These are phyloP conservation scores for Eupithecia dodoneata DNA, from an alignment of 2,888 invertebrate genomes.

Conservation along the genomic window DNA sequence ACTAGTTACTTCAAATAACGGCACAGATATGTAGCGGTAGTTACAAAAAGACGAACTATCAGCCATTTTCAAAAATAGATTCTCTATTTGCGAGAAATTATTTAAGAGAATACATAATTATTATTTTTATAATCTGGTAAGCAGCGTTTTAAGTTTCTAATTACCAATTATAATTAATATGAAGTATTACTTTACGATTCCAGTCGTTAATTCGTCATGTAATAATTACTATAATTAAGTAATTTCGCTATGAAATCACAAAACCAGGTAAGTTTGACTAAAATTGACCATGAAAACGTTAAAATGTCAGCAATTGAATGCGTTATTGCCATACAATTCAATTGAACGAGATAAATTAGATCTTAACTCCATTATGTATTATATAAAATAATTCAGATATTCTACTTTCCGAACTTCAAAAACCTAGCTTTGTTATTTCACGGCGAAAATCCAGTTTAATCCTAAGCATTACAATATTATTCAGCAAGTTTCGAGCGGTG, in stretches of 20 bases:
- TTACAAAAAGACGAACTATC: slow-evolving; percentile 62
- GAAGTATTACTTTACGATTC: slow-evolving; percentile 54
- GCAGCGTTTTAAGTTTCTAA: slow-evolving; percentile 47
- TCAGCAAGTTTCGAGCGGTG: slow-evolving; percentile 30
- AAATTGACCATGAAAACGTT: background rate
- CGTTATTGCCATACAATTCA: background rate
- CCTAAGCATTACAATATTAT: slow-evolving; percentile 31
- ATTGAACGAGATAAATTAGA: background rate
- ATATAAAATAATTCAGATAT: background rate
- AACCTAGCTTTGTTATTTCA: slow-evolving; percentile 14
- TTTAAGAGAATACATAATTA: slow-evolving; percentile 2
- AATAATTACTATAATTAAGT: slow-evolving; percentile 52
- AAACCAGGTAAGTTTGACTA: slow-evolving; percentile 3
- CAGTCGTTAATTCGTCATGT: slow-evolving; percentile 60
- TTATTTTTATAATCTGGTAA: slow-evolving; percentile 32
- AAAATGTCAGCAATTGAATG: background rate
- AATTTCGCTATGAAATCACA: slow-evolving; percentile 23
- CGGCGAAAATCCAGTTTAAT: slow-evolving; percentile 14
- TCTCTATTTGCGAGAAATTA: slow-evolving; percentile 32
- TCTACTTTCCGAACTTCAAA: background rate
- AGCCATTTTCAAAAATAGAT: slow-evolving; percentile 50
- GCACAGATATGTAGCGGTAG: slow-evolving; percentile 77
- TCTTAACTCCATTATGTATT: background rate
- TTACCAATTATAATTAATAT: slow-evolving; percentile 45
- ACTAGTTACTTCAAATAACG: slow-evolving; percentile 47